Evolutionary conservation across 1,140 invertebrate species (phyloP), one percentile per base, ranked within the genome.

Genomic region (Cryptotermes secundus): DNA sequence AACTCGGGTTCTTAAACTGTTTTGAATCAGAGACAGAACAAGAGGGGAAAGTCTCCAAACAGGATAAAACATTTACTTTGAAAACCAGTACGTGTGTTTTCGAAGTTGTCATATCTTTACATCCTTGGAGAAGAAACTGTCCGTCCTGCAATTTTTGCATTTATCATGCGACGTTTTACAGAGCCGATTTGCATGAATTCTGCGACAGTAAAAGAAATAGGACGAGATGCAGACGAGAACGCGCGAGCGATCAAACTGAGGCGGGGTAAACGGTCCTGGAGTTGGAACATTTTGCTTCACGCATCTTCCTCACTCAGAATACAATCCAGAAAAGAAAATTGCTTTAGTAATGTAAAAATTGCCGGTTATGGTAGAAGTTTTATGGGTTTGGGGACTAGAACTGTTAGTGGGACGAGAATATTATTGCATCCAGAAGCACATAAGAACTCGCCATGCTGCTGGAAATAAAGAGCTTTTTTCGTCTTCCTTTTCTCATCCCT

Each of bases 301-400:
- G n/a, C 59, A 72, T 72, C 59, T 72, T 26, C 59, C n/a, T 72
- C 59, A 72, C 59, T 72, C 59, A 72, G 59, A 72, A 72, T 72
- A 72, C 59, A 72, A 72, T 72, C 59, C 59, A 72, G 59, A 72
- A 72, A 72, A 72, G 59, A 72, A 72, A 72, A 72, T 72, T 72
- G 59, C 59, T 72, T 72, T 72, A 72, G 59, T 72, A 72, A 72
- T 72, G 59, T 72, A 72, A 72, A 72, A 72, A 72, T 72, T 72
- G 59, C 59, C 59, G 59, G 59, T 72, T 72, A 72, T 72, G 59
- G 59, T 72, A 72, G 59, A 72, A 72, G 59, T 72, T 72, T 72
- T 72, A 72, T 72, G 59, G 26, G 59, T n/a, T 72, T 72, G 59
- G 59, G 59, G 59, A 72, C 26, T 72, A n/a, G n/a, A 72, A 31